A percentile compares a stretch with the other conserved stretches of the same genome.
Evolutionary conservation across 1,140 invertebrate species (phyloP).

Genomic region (Drosophila lacertosa): DNA sequence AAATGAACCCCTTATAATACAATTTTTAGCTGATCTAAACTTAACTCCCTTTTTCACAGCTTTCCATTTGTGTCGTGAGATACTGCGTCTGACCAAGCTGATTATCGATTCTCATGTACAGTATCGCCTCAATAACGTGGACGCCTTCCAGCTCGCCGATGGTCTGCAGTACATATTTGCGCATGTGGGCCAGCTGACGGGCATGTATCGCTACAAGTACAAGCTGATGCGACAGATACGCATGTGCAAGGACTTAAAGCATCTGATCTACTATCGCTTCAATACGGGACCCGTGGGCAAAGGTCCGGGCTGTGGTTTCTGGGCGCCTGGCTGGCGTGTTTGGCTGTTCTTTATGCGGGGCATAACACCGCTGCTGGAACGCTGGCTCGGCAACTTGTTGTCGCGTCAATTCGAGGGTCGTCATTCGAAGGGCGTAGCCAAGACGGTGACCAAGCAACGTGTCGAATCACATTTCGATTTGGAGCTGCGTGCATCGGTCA

Average conservation of each 20-base stretch:
- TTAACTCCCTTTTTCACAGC: slow-evolving; percentile 86
- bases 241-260: slow-evolving; percentile 99
- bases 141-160: slow-evolving; percentile 99
- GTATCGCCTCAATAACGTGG: slow-evolving; percentile 99
- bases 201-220: slow-evolving; percentile 99
- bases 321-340: slow-evolving; percentile 99
- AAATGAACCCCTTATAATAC: slow-evolving; percentile 1
- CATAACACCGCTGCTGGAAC: slow-evolving; percentile 98
- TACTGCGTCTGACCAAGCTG: slow-evolving; percentile 97
- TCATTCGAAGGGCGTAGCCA: slow-evolving; percentile 99
- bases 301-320: slow-evolving; percentile 99
- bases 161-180: slow-evolving; percentile 99
- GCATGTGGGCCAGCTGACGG: slow-evolving; percentile 99
- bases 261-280: slow-evolving; percentile 99
- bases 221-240: slow-evolving; percentile 99
- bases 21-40: background rate
- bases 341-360: slow-evolving; percentile 99
- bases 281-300: slow-evolving; percentile 99
- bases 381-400: slow-evolving; percentile 99
- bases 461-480: slow-evolving; percentile 99
- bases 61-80: slow-evolving; percentile 99
- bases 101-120: slow-evolving; percentile 99
- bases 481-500: slow-evolving; percentile 98
- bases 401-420: slow-evolving; percentile 99
- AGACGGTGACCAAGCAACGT: slow-evolving; percentile 99